Percentiles rank a stretch among this genome's conserved stretches.
Conservation (phyloP, 2,888 invertebrate genomes). For the Drosophila percnosoma region DNA sequence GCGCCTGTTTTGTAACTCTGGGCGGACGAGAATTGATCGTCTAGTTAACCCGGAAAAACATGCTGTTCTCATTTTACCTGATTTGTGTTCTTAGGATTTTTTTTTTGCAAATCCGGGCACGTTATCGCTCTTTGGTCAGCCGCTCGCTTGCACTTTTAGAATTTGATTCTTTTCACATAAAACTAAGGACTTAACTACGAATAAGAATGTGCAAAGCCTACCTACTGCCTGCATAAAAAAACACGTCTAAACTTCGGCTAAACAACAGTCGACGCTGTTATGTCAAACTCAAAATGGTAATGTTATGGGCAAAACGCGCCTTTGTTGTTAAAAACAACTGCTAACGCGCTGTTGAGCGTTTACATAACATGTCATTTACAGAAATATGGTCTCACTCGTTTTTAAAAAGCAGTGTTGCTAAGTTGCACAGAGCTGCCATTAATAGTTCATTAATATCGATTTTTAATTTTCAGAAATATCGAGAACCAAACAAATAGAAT, state of each 20-base stretch:
- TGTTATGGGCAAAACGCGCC: conserved; percentile 24
- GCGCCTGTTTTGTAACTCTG: conserved; percentile 54
- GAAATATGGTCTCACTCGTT: conserved; percentile 5
- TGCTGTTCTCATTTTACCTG: conserved; percentile 41
- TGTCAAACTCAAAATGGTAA: conserved; percentile 47
- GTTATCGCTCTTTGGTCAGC: conserved; percentile 8
- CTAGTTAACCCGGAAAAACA: conserved; percentile 23
- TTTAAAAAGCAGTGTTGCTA: conserved; percentile 21
- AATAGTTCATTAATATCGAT: background rate
- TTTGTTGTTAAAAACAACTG: conserved; percentile 19
- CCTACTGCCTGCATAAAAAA: conserved; percentile 43
- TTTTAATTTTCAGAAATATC: background rate
- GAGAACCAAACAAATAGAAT: background rate
- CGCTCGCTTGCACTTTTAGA: conserved; percentile 7
- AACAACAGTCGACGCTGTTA: conserved; percentile 31
- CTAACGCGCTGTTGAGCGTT: conserved; percentile 2
- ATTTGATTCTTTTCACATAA: conserved; percentile 41
- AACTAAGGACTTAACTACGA: conserved; percentile 48
- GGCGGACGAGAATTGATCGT: conserved; percentile 9
- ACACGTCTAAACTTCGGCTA: conserved; percentile 52
- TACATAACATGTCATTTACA: conserved; percentile 6
- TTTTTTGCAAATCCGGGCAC: background rate
- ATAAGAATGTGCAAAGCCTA: conserved; percentile 42
- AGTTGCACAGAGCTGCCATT: background rate
- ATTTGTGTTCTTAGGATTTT: conserved; percentile 2